These are phyloP conservation scores for Pedetes capensis DNA, from an alignment of 2,113 vertebrate species.

Conservation along the genomic window DNA sequence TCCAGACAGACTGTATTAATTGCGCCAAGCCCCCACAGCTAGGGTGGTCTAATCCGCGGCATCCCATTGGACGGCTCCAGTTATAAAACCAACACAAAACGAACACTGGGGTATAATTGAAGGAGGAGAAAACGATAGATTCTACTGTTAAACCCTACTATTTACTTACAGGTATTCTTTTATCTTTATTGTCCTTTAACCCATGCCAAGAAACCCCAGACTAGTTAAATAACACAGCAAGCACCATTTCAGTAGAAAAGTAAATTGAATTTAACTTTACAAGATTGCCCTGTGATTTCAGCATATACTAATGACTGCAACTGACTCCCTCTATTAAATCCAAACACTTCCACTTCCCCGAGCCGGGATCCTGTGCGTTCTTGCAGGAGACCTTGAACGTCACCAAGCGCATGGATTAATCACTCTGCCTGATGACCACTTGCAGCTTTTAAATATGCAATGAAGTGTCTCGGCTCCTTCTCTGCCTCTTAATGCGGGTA, in stretches of 20 bases:
- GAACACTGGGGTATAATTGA: slow-evolving; percentile 79
- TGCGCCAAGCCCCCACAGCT: slow-evolving; percentile 78
- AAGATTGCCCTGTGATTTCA: slow-evolving; percentile 80
- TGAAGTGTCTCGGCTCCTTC: slow-evolving; percentile 43
- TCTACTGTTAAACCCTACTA: slow-evolving; percentile 78
- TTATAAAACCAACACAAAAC: slow-evolving; percentile 77
- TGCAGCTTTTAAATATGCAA: slow-evolving; percentile 70
- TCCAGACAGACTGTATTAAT: slow-evolving; percentile 85
- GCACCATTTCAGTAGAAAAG: slow-evolving; percentile 78
- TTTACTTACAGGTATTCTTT: slow-evolving; percentile 85
- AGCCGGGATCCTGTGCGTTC: slow-evolving; percentile 62
- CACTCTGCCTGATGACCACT: slow-evolving; percentile 67
- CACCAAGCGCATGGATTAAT: slow-evolving; percentile 64
- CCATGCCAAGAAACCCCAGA: slow-evolving; percentile 81
- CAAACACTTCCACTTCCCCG: slow-evolving; percentile 59
- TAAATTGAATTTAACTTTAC: slow-evolving; percentile 81
- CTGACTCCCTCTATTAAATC: slow-evolving; percentile 75
- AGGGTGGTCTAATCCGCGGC: slow-evolving; percentile 80
- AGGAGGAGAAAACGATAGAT: slow-evolving; percentile 63
- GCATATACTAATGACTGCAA: slow-evolving; percentile 77
- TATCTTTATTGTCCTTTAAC: slow-evolving; percentile 82
- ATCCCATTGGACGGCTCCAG: slow-evolving; percentile 72
- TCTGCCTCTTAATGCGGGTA: slow-evolving; percentile 53
- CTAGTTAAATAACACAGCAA: slow-evolving; percentile 78
- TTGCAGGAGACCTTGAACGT: slow-evolving; percentile 71